phyloP scores from a whole-genome alignment of 1,140 invertebrate species.

The Trachymyrmex cornetzi region DNA sequence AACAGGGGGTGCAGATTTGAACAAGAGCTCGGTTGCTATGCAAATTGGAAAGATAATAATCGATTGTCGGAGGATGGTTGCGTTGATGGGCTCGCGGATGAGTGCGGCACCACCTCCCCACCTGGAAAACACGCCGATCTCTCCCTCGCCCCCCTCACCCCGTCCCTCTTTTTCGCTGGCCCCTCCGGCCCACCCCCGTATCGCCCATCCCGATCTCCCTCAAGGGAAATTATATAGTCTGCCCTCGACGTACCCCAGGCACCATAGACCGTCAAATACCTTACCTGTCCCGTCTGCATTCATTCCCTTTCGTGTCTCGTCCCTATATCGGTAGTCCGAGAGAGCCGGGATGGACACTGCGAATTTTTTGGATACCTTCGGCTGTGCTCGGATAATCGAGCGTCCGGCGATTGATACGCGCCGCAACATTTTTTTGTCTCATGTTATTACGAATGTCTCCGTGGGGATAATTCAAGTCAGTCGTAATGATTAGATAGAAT shows the following conservation, averaged over 20 bases:
- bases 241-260: constrained; percentile 78
- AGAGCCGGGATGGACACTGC: constrained; percentile 68
- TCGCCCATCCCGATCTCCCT: constrained; percentile 85
- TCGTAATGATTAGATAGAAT: background rate
- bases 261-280: constrained; percentile 81
- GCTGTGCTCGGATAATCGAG: constrained; percentile 60
- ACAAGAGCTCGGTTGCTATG: constrained; percentile 85
- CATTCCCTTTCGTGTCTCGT: constrained; percentile 75
- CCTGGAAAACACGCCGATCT: constrained; percentile 83
- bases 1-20: constrained; percentile 82
- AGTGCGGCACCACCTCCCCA: constrained; percentile 80
- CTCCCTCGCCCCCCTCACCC: constrained; percentile 72
- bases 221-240: constrained; percentile 86
- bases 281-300: constrained; percentile 82
- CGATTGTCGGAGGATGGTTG: constrained; percentile 85
- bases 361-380: constrained; percentile 80
- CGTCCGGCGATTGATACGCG: constrained; percentile 64
- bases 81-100: constrained; percentile 85
- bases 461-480: background rate
- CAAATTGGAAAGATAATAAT: constrained; percentile 88
- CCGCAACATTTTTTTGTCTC: constrained; percentile 44
- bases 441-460: constrained; percentile 38
- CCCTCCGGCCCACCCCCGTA: constrained; percentile 68
- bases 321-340: constrained; percentile 70
- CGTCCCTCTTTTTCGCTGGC: constrained; percentile 70